A percentile compares a stretch with the other conserved stretches of the same genome.
Conservation (phyloP, 2,113 vertebrate species). For the Microcebus ravelobensis region DNA sequence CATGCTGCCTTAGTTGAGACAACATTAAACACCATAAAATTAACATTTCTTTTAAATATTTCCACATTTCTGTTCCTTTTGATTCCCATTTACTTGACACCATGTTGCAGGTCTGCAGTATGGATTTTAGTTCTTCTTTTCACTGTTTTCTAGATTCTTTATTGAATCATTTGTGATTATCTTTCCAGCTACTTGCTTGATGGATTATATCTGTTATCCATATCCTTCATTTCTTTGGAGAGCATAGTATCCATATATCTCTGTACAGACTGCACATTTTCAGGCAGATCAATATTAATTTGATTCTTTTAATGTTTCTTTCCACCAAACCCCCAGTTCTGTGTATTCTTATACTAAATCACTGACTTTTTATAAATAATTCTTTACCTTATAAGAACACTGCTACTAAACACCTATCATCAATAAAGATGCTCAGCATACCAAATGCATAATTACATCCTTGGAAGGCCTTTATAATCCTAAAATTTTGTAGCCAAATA, state of each 20-base stretch:
- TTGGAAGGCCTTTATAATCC: not conserved
- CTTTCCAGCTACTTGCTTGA: not conserved
- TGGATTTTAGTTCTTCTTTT: not conserved
- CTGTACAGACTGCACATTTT: not conserved
- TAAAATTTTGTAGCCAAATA: not conserved
- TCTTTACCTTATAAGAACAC: not conserved
- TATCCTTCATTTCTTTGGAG: not conserved
- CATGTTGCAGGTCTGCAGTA: not conserved
- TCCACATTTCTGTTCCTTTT: not conserved
- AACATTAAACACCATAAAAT: not conserved
- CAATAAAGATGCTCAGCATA: not conserved
- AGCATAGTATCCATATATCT: not conserved
- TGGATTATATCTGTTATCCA: not conserved
- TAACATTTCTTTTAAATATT: not conserved
- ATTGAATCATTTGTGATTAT: not conserved
- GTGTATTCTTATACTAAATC: not conserved
- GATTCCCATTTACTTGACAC: not conserved
- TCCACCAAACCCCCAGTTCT: not conserved
- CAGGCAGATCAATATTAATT: not conserved
- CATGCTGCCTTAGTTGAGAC: not conserved
- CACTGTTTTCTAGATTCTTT: not conserved
- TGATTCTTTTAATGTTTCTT: not conserved
- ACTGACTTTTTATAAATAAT: not conserved
- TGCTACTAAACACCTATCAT: not conserved
- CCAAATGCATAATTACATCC: not conserved